Percentiles rank a stretch among this genome's conserved stretches.
Evolutionary conservation across 37 sponge, comb jelly and placozoan genomes (phyloP).

Genomic region (Chondrosia reniformis): DNA sequence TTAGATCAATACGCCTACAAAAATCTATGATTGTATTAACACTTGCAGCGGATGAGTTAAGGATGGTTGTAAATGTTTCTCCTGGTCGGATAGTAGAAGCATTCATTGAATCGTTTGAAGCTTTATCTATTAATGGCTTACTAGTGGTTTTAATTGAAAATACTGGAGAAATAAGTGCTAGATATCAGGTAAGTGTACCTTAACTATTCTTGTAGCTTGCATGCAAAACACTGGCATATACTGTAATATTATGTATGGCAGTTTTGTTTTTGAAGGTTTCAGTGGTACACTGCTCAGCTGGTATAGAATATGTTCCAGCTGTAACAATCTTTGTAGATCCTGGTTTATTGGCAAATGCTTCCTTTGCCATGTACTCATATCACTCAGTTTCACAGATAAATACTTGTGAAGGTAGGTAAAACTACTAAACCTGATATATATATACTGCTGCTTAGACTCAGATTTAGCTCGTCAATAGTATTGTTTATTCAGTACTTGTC

Average conservation of each 20-base stretch:
- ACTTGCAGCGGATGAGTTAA: conserved; percentile 67
- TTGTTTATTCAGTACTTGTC: too few species aligned
- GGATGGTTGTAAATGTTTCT: conserved; percentile 35
- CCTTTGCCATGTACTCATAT: conserved; percentile 67
- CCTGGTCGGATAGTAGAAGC: conserved; percentile 76
- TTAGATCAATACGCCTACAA: conserved; percentile 32
- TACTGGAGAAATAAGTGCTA: conserved; percentile 55
- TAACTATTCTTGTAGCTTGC: background rate
- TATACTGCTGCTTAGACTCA: background rate
- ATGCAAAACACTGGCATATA: background rate
- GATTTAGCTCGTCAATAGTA: background rate
- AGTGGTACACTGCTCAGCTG: conserved; percentile 78
- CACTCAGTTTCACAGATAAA: conserved; percentile 64
- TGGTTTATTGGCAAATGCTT: conserved; percentile 25
- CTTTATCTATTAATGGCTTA: conserved; percentile 53
- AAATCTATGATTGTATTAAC: conserved; percentile 47
- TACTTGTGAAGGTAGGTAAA: conserved; percentile 39
- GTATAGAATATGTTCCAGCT: conserved; percentile 58
- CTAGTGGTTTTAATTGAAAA: conserved; percentile 59
- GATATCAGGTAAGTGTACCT: conserved; percentile 39
- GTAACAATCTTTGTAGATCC: conserved; percentile 50
- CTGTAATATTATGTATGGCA: background rate
- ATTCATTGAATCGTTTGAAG: conserved; percentile 70
- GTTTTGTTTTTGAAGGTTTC: conserved; percentile 30
- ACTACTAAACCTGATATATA: too few species aligned